Percentiles rank a stretch among this genome's conserved stretches.
Evolutionary conservation across 1,140 invertebrate species (phyloP).

Genomic region (Zeugodacus cucurbitae): DNA sequence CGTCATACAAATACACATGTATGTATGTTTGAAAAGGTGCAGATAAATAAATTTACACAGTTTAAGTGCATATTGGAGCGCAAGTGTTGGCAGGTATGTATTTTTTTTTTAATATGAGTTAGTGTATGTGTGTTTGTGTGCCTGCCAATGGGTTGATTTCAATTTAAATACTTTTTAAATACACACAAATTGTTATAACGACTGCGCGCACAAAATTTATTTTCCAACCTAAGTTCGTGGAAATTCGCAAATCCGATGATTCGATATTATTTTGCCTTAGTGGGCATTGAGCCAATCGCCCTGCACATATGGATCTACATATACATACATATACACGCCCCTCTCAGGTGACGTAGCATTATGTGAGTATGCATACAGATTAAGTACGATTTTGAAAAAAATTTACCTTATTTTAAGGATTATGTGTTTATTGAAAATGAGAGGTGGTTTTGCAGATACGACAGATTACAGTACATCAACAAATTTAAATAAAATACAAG

Average conservation of each 20-base stretch:
- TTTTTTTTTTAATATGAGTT: too few relatives aligned
- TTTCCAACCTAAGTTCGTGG: background rate
- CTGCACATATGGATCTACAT: background rate
- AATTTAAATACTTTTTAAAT: slow-evolving; percentile 18
- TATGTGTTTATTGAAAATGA: background rate
- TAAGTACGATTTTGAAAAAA: background rate
- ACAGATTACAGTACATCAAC: too few relatives aligned
- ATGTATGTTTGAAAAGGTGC: background rate
- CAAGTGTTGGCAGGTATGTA: background rate
- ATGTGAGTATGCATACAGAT: background rate
- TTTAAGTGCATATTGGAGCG: background rate
- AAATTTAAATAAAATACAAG: background rate
- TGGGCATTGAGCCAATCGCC: background rate
- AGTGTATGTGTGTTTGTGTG: background rate
- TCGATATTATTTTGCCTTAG: slow-evolving; percentile 19
- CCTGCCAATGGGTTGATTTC: background rate
- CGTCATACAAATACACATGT: background rate
- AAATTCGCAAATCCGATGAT: background rate
- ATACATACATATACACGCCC: background rate
- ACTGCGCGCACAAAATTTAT: background rate
- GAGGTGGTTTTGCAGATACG: background rate
- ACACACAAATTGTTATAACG: background rate
- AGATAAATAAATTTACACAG: background rate
- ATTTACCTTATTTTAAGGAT: background rate
- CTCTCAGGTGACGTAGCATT: background rate